Evolutionary conservation across 2,888 invertebrate genomes (phyloP).

Genomic region (Scaptomyza tumidula): DNA sequence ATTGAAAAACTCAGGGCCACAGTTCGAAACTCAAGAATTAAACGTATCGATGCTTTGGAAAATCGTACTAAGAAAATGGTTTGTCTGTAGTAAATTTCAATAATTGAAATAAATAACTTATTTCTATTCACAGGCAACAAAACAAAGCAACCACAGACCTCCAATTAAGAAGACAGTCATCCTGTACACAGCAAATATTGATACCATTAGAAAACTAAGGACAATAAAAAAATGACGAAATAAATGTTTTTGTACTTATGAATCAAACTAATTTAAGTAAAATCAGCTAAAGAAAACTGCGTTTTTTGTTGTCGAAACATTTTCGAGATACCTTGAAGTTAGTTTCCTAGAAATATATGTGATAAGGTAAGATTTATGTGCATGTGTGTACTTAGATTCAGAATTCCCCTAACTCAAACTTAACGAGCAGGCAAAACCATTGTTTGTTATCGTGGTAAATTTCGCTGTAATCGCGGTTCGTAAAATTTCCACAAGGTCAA

Average conservation of each 20-base stretch:
- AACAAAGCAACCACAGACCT: not conserved
- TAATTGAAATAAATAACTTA: not conserved
- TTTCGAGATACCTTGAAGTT: not conserved
- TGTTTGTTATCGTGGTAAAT: slow-evolving; percentile 24
- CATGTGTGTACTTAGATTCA: not conserved
- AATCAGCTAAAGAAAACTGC: too few species aligned
- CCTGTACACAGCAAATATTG: slow-evolving; percentile 34
- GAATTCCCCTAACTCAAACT: not conserved
- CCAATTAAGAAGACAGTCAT: slow-evolving; percentile 37
- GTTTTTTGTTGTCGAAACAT: slow-evolving; percentile 6
- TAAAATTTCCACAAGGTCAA: slow-evolving; percentile 48
- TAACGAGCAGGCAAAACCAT: slow-evolving; percentile 22
- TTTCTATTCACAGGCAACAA: slow-evolving; percentile 20
- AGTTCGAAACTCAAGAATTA: not conserved
- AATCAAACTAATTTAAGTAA: too few species aligned
- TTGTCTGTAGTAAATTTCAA: not conserved
- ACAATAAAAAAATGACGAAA: slow-evolving; percentile 25
- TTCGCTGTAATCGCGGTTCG: slow-evolving; percentile 13
- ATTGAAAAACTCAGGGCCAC: slow-evolving; percentile 28
- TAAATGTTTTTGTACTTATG: too few species aligned
- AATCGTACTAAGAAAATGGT: slow-evolving; percentile 3
- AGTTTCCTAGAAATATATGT: slow-evolving; percentile 17
- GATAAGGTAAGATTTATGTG: not conserved
- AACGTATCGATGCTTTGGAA: not conserved
- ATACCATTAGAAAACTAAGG: slow-evolving; percentile 23